These are phyloP conservation scores for Dissostichus mawsoni DNA, from an alignment of 2,113 vertebrate genomes.

Conservation along the genomic window DNA sequence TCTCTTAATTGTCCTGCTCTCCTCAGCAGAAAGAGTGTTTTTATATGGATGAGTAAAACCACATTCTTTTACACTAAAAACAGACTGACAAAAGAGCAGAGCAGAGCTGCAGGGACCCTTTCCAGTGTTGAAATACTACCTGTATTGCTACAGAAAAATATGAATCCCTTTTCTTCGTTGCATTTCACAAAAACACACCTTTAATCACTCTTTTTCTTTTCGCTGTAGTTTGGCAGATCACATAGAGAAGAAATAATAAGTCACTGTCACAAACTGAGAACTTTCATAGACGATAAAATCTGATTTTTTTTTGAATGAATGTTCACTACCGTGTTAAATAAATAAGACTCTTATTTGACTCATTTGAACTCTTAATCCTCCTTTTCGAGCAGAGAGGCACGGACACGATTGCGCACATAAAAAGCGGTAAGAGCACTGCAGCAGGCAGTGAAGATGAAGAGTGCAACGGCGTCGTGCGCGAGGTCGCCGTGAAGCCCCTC, in stretches of 20 bases:
- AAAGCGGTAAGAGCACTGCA: constrained; percentile 90
- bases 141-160: constrained; percentile 36
- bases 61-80: constrained; percentile 39
- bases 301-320: constrained; percentile 41
- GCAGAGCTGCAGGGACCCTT: constrained; percentile 14
- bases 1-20: constrained; percentile 22
- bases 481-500: constrained; percentile 86
- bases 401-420: constrained; percentile 87
- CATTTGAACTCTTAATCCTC: constrained; percentile 75
- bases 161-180: constrained; percentile 27
- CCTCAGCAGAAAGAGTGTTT: constrained; percentile 22
- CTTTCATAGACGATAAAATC: constrained; percentile 55
- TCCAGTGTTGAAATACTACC: constrained; percentile 28
- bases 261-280: constrained; percentile 61
- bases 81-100: constrained; percentile 35
- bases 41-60: constrained; percentile 20
- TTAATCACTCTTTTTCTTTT: constrained; percentile 38
- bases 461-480: constrained; percentile 87
- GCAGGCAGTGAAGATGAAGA: constrained; percentile 89
- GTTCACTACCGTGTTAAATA: constrained; percentile 49
- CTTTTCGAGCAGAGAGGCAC: constrained; percentile 84
- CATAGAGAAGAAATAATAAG: constrained; percentile 59
- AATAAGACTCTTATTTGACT: background rate
- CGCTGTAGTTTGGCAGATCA: constrained; percentile 77
- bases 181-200: constrained; percentile 55